Base-by-base conservation (phyloP, 53 echinoderm and acorn worm species). In the Actinopyga echinites region DNA sequence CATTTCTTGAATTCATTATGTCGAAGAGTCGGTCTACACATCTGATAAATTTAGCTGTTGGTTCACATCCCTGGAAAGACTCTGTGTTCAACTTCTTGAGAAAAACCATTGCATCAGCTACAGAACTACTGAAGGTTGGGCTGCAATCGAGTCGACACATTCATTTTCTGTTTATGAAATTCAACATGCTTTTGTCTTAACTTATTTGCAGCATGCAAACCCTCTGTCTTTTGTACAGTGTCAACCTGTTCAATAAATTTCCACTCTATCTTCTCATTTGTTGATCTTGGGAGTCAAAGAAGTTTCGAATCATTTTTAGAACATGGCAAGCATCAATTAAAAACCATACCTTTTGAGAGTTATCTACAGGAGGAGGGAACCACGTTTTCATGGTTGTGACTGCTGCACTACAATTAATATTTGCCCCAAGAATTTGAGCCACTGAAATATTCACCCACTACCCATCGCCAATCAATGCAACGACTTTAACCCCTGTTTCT, bases 301-400 rank as follows among this genome's bases (percentile, higher is more conserved):
- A 23, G 30, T 82, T 82, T 28, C 83, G 65, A 20, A 65, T 32
- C 53, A 82, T 42, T 65, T 82, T 65, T 9, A 64, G 15, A 32
- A 82, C 53, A n/a, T 82, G 83, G 44, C 65, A 82, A 13, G 65
- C 43, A 65, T 82, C 83, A n/a, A 82, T 40, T 17, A 82, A 45
- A 28, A 82, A 82, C 25, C 29, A 43, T 12, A 43, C 42, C 9
- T 23, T 63, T 10, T 64, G 25, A 10, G 66, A 28, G 20, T 28
- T 20, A 32, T 28, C 66, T 26, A 6, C 8, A 8, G 66, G 33
- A 17, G 24, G 66, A 26, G 30, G 33, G 28, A 5, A 66, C 66
- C 66, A 65, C 17, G 65, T 65, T 31, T 6, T 25, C 24, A 31
- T 31, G 17, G 8, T 5, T 65, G 28, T 65, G 5, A 6, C 2